Conservation (phyloP, 1,140 invertebrate species). For the Matsumurasca onukii region DNA sequence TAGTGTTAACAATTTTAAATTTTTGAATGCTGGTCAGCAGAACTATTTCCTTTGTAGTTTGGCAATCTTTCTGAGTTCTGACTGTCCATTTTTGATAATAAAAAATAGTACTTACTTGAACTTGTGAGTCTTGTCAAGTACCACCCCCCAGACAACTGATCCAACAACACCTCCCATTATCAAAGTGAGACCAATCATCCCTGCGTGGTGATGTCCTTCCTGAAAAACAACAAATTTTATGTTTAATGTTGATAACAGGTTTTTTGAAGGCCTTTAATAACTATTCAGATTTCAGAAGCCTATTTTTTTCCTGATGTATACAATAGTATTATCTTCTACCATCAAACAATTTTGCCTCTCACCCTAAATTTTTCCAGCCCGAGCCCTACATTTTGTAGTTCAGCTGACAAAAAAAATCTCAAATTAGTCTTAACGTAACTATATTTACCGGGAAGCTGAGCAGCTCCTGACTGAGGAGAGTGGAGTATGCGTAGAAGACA, state of each 20-base stretch:
- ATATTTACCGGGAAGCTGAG: slow-evolving; percentile 79
- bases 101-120: slow-evolving; percentile 71
- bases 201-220: slow-evolving; percentile 59
- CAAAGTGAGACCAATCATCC: slow-evolving; percentile 84
- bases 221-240: neutral
- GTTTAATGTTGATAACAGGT: neutral
- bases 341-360: too few relatives aligned
- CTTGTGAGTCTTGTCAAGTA: slow-evolving; percentile 81
- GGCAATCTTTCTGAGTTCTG: too few relatives aligned
- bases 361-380: too few relatives aligned
- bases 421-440: too few relatives aligned
- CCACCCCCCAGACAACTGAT: slow-evolving; percentile 81
- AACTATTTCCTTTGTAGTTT: too few relatives aligned
- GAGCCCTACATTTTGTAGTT: too few relatives aligned
- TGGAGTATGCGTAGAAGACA: slow-evolving; percentile 92
- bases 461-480: slow-evolving; percentile 81
- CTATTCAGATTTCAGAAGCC: neutral
- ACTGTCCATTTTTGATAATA: too few relatives aligned
- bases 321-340: too few relatives aligned
- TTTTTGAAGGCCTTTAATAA: neutral
- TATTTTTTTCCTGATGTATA: neutral
- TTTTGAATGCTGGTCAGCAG: too few relatives aligned
- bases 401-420: too few relatives aligned
- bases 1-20: too few relatives aligned
- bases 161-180: slow-evolving; percentile 88